These are phyloP conservation scores for Drymodes brunneopygia DNA, from an alignment of 2,113 vertebrate genomes.

Conservation along the genomic window DNA sequence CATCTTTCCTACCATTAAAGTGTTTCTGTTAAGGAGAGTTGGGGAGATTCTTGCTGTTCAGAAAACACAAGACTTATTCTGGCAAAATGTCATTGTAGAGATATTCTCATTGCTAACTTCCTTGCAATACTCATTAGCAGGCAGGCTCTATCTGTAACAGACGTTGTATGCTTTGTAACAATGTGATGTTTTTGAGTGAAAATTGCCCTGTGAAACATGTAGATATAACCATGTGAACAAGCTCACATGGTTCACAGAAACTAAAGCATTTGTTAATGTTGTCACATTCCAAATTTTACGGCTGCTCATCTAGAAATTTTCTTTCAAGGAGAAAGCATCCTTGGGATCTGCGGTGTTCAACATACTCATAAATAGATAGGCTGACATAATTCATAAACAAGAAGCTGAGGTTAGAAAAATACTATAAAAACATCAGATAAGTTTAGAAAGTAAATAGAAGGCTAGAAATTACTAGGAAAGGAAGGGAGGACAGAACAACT, in stretches of 20 bases:
- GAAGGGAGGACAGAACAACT: background rate
- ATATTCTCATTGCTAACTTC: background rate
- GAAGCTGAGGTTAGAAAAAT: conserved; percentile 27
- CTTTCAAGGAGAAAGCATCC: background rate
- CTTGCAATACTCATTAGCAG: background rate
- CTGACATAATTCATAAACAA: background rate
- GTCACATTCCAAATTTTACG: background rate
- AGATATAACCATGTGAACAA: background rate
- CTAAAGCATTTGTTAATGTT: background rate
- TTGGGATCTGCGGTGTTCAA: background rate
- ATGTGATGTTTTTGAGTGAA: background rate
- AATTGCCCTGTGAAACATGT: background rate
- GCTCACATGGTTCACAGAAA: background rate
- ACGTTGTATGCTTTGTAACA: background rate
- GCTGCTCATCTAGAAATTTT: background rate
- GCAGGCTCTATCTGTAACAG: background rate
- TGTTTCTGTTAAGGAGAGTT: background rate
- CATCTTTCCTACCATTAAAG: background rate
- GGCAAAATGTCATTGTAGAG: background rate
- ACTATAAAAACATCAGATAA: conserved; percentile 35
- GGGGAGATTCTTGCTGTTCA: background rate
- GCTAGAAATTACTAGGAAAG: background rate
- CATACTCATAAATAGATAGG: background rate
- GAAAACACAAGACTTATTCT: background rate
- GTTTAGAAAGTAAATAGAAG: conserved; percentile 1